Percentiles rank a stretch among this genome's conserved stretches.
phyloP scores from a whole-genome alignment of 37 sponge, comb jelly and placozoan genomes.

The Hexactinellida sp. region DNA sequence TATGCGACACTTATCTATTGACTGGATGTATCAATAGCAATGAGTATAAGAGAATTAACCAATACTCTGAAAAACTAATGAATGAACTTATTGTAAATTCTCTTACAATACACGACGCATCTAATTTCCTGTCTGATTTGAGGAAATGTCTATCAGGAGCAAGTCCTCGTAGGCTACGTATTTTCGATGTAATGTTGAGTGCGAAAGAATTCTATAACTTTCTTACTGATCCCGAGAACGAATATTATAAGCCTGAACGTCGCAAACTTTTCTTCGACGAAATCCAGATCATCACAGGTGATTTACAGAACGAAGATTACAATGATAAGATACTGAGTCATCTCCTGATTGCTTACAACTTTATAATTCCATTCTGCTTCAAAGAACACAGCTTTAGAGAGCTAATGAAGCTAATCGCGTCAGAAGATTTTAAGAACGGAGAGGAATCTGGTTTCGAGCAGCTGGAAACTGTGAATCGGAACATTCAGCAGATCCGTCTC shows the following conservation, averaged over 20 bases:
- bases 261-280: not conserved
- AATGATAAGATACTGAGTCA: constrained; percentile 75
- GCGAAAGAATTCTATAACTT: constrained; percentile 10
- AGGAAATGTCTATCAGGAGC: not conserved
- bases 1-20: not conserved
- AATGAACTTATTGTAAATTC: not conserved
- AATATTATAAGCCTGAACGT: constrained; percentile 1
- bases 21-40: not conserved
- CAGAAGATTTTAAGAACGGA: not conserved
- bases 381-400: constrained; percentile 23
- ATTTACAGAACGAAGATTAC: constrained; percentile 77
- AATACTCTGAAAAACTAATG: not conserved
- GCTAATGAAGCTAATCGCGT: constrained; percentile 41
- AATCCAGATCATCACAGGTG: constrained; percentile 48
- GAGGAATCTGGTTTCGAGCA: not conserved
- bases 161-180: not conserved
- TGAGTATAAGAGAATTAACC: not conserved
- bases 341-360: constrained; percentile 57
- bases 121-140: not conserved
- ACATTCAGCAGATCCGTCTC: constrained; percentile 58
- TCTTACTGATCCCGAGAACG: not conserved
- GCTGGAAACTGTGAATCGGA: constrained; percentile 54
- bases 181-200: not conserved
- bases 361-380: constrained; percentile 56
- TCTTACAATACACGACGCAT: not conserved